phyloP scores from a whole-genome alignment of 1,140 invertebrate species.

The Drosophila mayri region DNA sequence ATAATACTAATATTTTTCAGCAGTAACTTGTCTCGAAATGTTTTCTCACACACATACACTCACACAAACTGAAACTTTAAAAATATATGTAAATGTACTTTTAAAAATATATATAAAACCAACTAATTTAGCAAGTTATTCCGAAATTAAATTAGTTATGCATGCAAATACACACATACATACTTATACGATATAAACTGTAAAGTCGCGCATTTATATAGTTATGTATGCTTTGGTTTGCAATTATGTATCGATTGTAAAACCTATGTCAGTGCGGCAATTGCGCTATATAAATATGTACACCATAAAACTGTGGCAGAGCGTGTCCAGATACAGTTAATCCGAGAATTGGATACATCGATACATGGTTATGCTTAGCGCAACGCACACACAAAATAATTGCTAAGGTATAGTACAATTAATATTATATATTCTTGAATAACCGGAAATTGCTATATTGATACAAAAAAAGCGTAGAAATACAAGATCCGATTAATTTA shows the following conservation, averaged over 20 bases:
- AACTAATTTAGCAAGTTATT: constrained; percentile 51
- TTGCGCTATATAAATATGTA: constrained; percentile 23
- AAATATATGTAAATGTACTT: constrained; percentile 72
- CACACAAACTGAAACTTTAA: constrained; percentile 46
- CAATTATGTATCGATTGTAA: constrained; percentile 31
- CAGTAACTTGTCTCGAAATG: constrained; percentile 55
- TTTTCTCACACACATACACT: constrained; percentile 32
- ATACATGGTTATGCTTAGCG: constrained; percentile 21
- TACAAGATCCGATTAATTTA: constrained; percentile 27
- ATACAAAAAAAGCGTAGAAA: constrained; percentile 31
- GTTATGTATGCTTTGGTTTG: constrained; percentile 34
- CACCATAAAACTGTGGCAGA: constrained; percentile 1
- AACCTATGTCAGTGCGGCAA: constrained; percentile 36
- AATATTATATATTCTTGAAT: constrained; percentile 34
- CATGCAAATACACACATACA: constrained; percentile 8
- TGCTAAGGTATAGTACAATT: constrained; percentile 71
- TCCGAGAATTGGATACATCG: background rate
- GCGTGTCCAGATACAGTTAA: background rate
- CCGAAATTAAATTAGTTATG: constrained; percentile 35
- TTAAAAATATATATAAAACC: constrained; percentile 55
- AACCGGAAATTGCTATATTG: constrained; percentile 36
- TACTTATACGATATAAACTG: constrained; percentile 7
- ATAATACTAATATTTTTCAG: constrained; percentile 89
- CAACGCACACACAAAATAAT: constrained; percentile 25
- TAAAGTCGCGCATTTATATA: constrained; percentile 33